Evolutionary conservation across 92 coral and sea anemone genomes (phyloP).

Genomic region (Porites evermanni): DNA sequence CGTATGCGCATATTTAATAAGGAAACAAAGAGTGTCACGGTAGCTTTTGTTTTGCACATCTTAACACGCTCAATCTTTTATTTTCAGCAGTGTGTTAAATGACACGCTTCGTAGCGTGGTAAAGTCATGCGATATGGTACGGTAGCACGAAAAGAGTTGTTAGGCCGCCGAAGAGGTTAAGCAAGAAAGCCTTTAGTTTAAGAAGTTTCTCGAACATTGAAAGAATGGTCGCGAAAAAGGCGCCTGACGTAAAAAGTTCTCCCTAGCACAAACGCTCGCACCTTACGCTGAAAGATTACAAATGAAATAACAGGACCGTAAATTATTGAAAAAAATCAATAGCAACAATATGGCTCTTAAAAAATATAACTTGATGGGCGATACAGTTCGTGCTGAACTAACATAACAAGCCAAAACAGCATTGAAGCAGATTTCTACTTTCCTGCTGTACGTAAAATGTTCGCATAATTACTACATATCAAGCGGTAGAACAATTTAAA

Average conservation of each 20-base stretch:
- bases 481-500: too few species aligned
- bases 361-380: too few species aligned
- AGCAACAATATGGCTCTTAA: too few species aligned
- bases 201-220: neutral
- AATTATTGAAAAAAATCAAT: constrained; percentile 7
- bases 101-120: constrained; percentile 20
- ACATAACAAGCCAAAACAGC: too few species aligned
- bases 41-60: constrained; percentile 26
- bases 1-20: constrained; percentile 12
- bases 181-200: constrained; percentile 5
- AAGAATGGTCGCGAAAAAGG: constrained; percentile 11
- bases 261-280: neutral
- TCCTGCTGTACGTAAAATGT: too few species aligned
- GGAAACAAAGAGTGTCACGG: constrained; percentile 24
- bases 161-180: constrained; percentile 11
- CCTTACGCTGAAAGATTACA: constrained; percentile 14
- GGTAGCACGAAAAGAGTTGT: constrained; percentile 1
- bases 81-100: neutral
- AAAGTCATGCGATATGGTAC: constrained; percentile 19
- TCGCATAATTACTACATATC: too few species aligned
- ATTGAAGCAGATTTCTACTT: too few species aligned
- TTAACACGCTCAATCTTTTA: constrained; percentile 32
- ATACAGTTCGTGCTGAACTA: too few species aligned
- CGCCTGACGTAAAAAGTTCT: neutral
- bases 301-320: constrained; percentile 13